phyloP scores from a whole-genome alignment of 2,797 vertebrate species.

The Potorous gilbertii region DNA sequence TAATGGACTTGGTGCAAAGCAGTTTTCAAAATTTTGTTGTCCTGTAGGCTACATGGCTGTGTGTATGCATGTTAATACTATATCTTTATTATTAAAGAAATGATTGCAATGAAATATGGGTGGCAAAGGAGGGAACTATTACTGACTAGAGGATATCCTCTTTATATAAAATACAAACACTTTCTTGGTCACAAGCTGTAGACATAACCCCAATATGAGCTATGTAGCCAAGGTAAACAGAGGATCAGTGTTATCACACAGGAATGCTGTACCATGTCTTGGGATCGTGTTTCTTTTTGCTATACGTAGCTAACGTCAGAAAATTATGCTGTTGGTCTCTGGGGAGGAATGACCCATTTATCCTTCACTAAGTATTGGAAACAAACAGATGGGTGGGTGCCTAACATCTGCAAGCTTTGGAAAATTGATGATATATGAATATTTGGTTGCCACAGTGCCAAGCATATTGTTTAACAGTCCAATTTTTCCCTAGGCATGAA shows the following conservation, averaged over 20 bases:
- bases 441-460: not conserved
- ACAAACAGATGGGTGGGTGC: not conserved
- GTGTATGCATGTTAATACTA: not conserved
- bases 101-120: not conserved
- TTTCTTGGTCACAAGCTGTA: not conserved
- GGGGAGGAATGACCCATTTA: not conserved
- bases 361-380: constrained; percentile 3
- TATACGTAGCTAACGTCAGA: not conserved
- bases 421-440: not conserved
- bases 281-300: not conserved
- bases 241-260: not conserved
- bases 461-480: not conserved
- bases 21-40: not conserved
- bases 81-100: not conserved
- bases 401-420: not conserved
- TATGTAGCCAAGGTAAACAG: not conserved
- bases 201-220: not conserved
- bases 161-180: not conserved
- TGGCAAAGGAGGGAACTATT: not conserved
- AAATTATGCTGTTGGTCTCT: not conserved
- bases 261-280: not conserved
- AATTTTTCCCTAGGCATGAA: not conserved
- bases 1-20: not conserved
- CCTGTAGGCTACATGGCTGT: not conserved
- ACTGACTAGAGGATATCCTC: constrained; percentile 40